Evolutionary conservation across 2,888 invertebrate genomes (phyloP), one percentile per base, ranked within the genome.

Genomic region (Notocelia uddmanniana): DNA sequence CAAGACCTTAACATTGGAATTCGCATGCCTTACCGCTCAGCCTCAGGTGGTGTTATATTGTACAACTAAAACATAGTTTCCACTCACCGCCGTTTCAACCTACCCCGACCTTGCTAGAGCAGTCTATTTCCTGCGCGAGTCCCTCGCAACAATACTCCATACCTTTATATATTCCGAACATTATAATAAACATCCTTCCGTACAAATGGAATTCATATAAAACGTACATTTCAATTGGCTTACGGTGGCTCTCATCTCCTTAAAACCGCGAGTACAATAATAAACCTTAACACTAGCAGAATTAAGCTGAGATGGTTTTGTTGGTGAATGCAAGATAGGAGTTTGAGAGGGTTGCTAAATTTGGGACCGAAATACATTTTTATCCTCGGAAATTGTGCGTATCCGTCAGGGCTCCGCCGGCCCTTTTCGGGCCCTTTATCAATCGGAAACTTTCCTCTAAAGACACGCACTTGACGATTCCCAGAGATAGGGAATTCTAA

Each of bases 381-480:
- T 73, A 71, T 76, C 73, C 74, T 52, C 75, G 70, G 76, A 75
- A 74, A 76, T 75, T 74, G 73, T 75, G 74, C 76, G 76, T 76
- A 76, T 75, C 76, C 69, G 64, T 57, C 59, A 26, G 55, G 34
- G 52, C 52, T 13, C 18, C 11, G 55, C 19, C 58, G 68, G 76
- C 71, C 77, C 80, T 80, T 81, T 82, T 79, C 76, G 78, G 80
- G 79, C 78, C 83, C 83, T 86, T 86, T 87, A 88, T 87, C 88
- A 89, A 88, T 88, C 85, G 81, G 80, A 45, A 59, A 64, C 63
- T 63, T 69, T 63, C 37, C 21, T 45, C 64, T 64, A 63, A 66
- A 58, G 64, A 66, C 41, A 55, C 52, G 59, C 59, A 60, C 60
- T 71, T 71, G 71, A 54, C 23, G 34, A 45, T 71, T 66, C 66